These are phyloP conservation scores for Stigmatopora nigra DNA, from an alignment of 2,113 vertebrate species.

Conservation along the genomic window DNA sequence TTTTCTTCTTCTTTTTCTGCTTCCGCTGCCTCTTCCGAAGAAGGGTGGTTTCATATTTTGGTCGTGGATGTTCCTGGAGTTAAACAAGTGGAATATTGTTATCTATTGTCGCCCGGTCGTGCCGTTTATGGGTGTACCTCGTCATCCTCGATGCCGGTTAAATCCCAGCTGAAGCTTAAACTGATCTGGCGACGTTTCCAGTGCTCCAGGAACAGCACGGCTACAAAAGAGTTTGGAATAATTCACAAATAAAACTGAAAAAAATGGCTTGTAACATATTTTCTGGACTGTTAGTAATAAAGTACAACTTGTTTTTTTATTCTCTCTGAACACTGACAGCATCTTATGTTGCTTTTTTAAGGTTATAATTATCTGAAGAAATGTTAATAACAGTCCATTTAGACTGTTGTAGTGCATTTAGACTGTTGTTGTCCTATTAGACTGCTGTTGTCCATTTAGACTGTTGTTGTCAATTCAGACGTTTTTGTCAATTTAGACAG, in stretches of 20 bases:
- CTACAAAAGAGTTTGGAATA: slow-evolving; percentile 50
- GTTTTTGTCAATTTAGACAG: too few relatives aligned
- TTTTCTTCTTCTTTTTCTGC: slow-evolving; percentile 55
- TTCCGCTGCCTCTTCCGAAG: slow-evolving; percentile 82
- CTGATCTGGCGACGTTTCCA: slow-evolving; percentile 96
- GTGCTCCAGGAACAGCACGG: slow-evolving; percentile 90
- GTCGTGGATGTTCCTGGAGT: slow-evolving; percentile 84
- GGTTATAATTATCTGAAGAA: too few relatives aligned
- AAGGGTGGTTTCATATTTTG: slow-evolving; percentile 86
- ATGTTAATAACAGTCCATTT: too few relatives aligned
- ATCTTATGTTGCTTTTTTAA: too few relatives aligned
- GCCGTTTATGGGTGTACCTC: slow-evolving; percentile 70
- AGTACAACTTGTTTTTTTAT: too few relatives aligned
- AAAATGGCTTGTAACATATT: neutral
- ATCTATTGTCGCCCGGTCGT: too few relatives aligned
- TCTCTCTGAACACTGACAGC: too few relatives aligned
- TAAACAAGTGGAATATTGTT: neutral
- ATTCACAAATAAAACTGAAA: neutral
- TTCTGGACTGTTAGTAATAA: neutral
- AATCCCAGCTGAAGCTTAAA: slow-evolving; percentile 91
- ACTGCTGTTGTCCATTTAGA: too few relatives aligned
- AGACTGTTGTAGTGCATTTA: too few relatives aligned
- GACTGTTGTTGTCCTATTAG: too few relatives aligned
- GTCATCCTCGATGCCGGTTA: slow-evolving; percentile 91
- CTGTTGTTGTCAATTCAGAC: too few relatives aligned